Percentiles rank a stretch among this genome's conserved stretches.
These are phyloP conservation scores for Musca domestica DNA, from an alignment of 1,140 invertebrate genomes.

Conservation along the genomic window DNA sequence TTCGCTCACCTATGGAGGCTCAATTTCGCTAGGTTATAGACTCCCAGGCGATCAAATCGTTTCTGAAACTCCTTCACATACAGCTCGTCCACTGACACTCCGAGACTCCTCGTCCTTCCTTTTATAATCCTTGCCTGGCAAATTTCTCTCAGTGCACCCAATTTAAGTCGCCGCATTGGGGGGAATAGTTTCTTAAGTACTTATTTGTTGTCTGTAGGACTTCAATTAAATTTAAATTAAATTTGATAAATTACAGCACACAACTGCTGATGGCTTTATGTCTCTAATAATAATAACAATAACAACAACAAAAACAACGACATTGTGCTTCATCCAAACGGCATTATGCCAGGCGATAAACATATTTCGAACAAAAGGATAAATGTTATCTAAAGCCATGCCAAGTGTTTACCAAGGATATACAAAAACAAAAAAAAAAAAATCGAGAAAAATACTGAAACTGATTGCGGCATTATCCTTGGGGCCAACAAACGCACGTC, in stretches of 20 bases:
- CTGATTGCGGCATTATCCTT: constrained; percentile 38
- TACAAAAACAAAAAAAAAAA: no score
- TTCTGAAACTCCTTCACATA: no score
- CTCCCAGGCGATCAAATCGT: no score
- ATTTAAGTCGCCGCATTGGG: no score
- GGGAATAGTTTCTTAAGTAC: not conserved
- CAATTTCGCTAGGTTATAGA: no score
- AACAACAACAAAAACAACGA: not conserved
- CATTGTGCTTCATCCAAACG: not conserved
- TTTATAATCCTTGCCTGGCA: no score
- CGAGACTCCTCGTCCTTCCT: no score
- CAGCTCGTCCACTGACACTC: no score
- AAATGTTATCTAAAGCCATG: constrained; percentile 10
- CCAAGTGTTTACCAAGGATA: not conserved
- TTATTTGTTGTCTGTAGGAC: not conserved
- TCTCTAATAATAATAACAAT: not conserved
- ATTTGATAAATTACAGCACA: constrained; percentile 15
- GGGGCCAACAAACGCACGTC: not conserved
- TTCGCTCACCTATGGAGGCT: no score
- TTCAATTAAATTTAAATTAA: constrained; percentile 22
- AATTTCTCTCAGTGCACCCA: no score
- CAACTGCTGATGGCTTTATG: constrained; percentile 16
- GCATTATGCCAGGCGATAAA: not conserved
- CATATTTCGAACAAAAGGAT: constrained; percentile 11
- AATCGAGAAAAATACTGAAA: not conserved